These are phyloP conservation scores for Dicrostonyx torquatus DNA, from an alignment of 2,797 vertebrate species.

Conservation along the genomic window DNA sequence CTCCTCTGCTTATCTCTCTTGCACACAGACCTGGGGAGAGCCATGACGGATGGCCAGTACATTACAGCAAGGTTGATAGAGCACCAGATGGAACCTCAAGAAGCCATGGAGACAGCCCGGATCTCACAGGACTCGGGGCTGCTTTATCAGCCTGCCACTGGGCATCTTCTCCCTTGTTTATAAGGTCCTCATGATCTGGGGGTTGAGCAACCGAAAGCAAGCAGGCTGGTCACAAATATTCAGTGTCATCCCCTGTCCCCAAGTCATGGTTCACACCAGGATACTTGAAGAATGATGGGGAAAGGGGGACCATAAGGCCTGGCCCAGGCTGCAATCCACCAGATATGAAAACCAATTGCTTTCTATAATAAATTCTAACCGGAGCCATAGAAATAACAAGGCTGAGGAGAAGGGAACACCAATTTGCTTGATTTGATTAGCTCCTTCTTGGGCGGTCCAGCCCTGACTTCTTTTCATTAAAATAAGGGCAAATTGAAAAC, in stretches of 20 bases:
- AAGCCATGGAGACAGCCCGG: neutral
- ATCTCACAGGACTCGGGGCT: conserved; percentile 31
- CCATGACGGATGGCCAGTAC: conserved; percentile 50
- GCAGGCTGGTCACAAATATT: neutral
- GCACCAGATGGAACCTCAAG: conserved; percentile 47
- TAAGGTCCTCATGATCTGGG: neutral
- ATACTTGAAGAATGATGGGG: neutral
- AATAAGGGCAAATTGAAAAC: conserved; percentile 80
- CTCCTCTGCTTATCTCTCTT: conserved; percentile 78
- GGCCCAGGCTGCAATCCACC: neutral
- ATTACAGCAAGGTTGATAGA: conserved; percentile 20
- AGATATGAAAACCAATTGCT: conserved; percentile 63
- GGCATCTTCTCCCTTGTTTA: conserved; percentile 55
- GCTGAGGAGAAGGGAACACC: conserved; percentile 67
- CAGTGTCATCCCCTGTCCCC: neutral
- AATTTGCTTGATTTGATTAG: conserved; percentile 83
- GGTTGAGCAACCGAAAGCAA: neutral
- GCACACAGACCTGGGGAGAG: conserved; percentile 70
- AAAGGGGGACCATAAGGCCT: neutral
- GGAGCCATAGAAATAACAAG: conserved; percentile 70
- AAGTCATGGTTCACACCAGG: neutral
- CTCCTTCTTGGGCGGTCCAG: conserved; percentile 68
- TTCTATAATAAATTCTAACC: conserved; percentile 65
- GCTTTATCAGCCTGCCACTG: conserved; percentile 42
- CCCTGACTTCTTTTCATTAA: conserved; percentile 80